Conservation (phyloP, 2,797 vertebrate genomes). For the Microctenopoma lineatum region DNA sequence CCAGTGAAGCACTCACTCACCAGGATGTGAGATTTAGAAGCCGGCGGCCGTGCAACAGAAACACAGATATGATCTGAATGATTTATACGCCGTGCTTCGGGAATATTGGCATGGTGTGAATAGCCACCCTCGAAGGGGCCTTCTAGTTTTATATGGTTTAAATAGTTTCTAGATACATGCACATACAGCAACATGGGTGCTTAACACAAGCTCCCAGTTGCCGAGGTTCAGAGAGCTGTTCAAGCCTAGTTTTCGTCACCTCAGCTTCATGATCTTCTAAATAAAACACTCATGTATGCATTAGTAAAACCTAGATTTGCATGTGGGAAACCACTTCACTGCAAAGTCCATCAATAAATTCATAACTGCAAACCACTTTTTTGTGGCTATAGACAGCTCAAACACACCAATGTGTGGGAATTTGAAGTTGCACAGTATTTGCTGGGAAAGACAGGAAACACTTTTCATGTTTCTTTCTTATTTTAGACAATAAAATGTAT, state of each 20-base stretch:
- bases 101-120: constrained; percentile 33
- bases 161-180: constrained; percentile 53
- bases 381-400: neutral
- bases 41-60: constrained; percentile 42
- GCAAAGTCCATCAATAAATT: neutral
- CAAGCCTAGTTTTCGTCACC: constrained; percentile 61
- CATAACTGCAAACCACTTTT: neutral
- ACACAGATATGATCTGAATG: constrained; percentile 71
- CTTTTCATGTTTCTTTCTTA: constrained; percentile 13
- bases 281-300: constrained; percentile 55
- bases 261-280: constrained; percentile 51
- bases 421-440: constrained; percentile 31
- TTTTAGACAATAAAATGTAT: constrained; percentile 13
- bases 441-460: neutral
- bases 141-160: constrained; percentile 52
- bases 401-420: constrained; percentile 19
- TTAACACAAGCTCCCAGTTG: constrained; percentile 31
- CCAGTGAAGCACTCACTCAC: constrained; percentile 12
- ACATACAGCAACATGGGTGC: constrained; percentile 1
- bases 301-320: constrained; percentile 61
- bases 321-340: constrained; percentile 26
- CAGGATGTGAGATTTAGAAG: constrained; percentile 27
- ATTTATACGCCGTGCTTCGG: constrained; percentile 67
- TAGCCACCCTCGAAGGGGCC: constrained; percentile 35
- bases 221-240: constrained; percentile 50